Evolutionary conservation across 1,140 invertebrate species (phyloP), one percentile per base, ranked within the genome.

Genomic region (Steinernema feltiae): DNA sequence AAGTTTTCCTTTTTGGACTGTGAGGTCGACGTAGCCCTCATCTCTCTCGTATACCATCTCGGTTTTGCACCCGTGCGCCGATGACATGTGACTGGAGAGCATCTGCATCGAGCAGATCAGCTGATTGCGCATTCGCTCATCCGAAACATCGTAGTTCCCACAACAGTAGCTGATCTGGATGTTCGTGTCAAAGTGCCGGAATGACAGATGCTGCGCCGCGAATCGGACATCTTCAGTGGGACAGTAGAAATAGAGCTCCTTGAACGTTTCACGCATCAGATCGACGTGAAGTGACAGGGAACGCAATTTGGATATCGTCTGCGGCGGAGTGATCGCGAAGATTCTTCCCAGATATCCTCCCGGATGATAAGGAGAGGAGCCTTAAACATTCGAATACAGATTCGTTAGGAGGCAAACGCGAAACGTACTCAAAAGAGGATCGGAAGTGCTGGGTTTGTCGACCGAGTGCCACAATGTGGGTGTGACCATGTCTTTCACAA

Each of bases 341-440:
- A 81, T 70, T 32, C 71, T 69, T 0, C 79, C 73, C 17, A 81
- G 72, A 63, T 83, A 82, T 30, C 80, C 80, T 24, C 80, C 80
- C 17, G n/a, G 46, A 24, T 69, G 32, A 69, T 82, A 81, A n/a
- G 80, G 31, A 0, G 35, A 74, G 3, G 72, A 48, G 29, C 74
- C 81, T 82, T 31, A 30, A 81, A 76, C 35, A 27, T n/a, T n/a
- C n/a, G 18, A 31, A 32, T 27, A 1, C 35, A 27, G 17, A 46
- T 76, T 18, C 21, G 32, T 24, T 32, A 29, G 32, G 48, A 30
- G 31, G 32, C 1, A 32, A 24, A n/a, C n/a, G 72, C n/a, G 29
- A 48, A 18, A 70, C 29, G 48, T 24, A 70, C 27, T 1, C 71
- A 29, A 1, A 12, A 70, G 30, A 1, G 73, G 73, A 12, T 32